Evolutionary conservation across 2,888 invertebrate genomes (phyloP).

Genomic region (Tridacna crocea): DNA sequence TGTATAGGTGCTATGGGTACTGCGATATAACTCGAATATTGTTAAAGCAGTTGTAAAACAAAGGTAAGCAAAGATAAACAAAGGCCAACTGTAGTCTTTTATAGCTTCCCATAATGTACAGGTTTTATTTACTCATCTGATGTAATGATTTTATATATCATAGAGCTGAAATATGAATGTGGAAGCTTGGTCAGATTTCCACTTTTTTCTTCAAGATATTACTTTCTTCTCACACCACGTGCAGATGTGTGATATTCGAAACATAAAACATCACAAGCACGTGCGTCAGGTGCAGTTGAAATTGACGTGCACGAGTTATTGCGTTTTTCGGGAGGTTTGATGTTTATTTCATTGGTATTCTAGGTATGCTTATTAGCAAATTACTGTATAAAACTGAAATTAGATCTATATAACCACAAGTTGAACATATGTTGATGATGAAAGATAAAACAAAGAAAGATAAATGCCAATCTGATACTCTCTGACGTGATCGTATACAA

Average conservation of each 20-base stretch:
- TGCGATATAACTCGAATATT: too few species aligned
- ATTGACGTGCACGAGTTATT: constrained; percentile 1
- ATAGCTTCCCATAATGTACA: too few species aligned
- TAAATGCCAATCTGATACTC: not conserved
- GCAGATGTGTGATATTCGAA: not conserved
- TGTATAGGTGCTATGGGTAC: too few species aligned
- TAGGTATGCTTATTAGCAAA: constrained; percentile 5
- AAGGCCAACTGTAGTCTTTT: too few species aligned
- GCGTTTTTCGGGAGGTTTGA: not conserved
- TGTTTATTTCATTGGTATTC: constrained; percentile 18
- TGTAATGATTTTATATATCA: too few species aligned
- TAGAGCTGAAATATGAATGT: too few species aligned
- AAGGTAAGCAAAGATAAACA: too few species aligned
- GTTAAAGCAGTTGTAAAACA: too few species aligned
- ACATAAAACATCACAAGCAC: constrained; percentile 8
- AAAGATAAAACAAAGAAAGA: too few species aligned
- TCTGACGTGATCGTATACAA: too few species aligned
- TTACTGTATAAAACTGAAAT: constrained; percentile 19
- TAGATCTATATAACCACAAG: constrained; percentile 11
- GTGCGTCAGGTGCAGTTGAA: constrained; percentile 18
- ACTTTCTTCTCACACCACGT: not conserved
- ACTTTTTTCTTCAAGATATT: not conserved
- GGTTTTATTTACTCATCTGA: too few species aligned
- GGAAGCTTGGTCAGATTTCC: not conserved
- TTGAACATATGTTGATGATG: constrained; percentile 9